phyloP scores from a whole-genome alignment of 2,113 vertebrate species.

The Herpetotheres cachinnans region DNA sequence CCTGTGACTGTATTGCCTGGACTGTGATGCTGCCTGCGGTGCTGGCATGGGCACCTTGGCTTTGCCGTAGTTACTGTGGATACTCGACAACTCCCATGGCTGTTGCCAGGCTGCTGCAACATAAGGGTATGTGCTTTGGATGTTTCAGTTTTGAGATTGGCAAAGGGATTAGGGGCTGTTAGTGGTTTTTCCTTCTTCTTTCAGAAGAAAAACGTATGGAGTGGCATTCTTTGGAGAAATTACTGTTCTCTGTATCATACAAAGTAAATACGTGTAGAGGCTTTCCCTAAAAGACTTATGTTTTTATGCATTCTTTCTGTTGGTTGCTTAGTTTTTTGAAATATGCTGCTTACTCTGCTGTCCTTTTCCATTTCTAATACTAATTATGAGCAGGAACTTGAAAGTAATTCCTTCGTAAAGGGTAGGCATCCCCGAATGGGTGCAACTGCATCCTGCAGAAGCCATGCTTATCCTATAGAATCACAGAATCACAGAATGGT shows the following conservation, averaged over 20 bases:
- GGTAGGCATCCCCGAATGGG: not conserved
- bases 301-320: not conserved
- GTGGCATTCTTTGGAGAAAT: not conserved
- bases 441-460: not conserved
- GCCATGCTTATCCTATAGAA: not conserved
- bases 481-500: too few relatives aligned
- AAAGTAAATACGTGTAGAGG: not conserved
- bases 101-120: not conserved
- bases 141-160: not conserved
- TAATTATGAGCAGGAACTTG: not conserved
- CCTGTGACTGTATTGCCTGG: not conserved
- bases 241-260: fast-evolving
- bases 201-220: not conserved
- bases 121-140: not conserved
- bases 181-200: not conserved
- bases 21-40: fast-evolving
- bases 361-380: not conserved
- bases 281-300: not conserved
- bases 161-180: not conserved
- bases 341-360: not conserved
- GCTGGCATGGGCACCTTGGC: not conserved
- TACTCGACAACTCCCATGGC: not conserved
- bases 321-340: not conserved
- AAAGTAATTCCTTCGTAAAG: not conserved
- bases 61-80: not conserved